A percentile compares a stretch with the other conserved stretches of the same genome.
Conservation (phyloP, 1,140 invertebrate species). For the Euglossa dilemma region DNA sequence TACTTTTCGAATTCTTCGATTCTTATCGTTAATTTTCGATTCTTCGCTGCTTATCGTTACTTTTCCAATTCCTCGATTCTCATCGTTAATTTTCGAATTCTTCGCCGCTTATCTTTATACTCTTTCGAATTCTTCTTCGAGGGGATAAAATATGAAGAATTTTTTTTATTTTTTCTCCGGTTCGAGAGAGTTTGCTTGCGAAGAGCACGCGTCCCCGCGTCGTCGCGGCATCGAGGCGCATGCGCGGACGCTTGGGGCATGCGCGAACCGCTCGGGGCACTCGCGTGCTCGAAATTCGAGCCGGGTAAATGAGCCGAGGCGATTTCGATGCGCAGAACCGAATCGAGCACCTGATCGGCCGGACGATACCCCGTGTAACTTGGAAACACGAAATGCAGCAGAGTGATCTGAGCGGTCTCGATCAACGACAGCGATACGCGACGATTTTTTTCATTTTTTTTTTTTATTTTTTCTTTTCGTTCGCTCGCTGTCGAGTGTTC, state of each 20-base stretch:
- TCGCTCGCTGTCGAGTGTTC: too few species aligned
- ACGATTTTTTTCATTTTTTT: too few species aligned
- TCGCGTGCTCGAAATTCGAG: slow-evolving; percentile 22
- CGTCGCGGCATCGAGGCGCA: background rate
- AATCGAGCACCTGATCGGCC: background rate
- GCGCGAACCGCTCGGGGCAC: background rate
- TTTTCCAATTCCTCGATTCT: too few species aligned
- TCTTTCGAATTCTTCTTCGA: background rate
- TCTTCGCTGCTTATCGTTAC: too few species aligned
- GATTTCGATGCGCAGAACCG: background rate
- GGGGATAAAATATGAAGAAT: fast-evolving
- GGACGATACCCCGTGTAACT: background rate
- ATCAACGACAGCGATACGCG: too few species aligned
- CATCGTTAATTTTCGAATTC: too few species aligned
- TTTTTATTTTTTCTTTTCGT: too few species aligned
- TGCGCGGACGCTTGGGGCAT: background rate
- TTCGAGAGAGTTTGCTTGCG: background rate
- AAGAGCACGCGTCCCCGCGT: background rate
- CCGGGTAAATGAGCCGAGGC: background rate
- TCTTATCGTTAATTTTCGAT: too few species aligned
- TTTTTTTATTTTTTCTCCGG: background rate
- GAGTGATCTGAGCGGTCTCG: background rate
- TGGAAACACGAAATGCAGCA: background rate
- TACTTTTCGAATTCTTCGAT: too few species aligned
- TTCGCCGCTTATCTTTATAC: too few species aligned